phyloP scores from a whole-genome alignment of 2,797 vertebrate genomes.

The Coreius guichenoti region DNA sequence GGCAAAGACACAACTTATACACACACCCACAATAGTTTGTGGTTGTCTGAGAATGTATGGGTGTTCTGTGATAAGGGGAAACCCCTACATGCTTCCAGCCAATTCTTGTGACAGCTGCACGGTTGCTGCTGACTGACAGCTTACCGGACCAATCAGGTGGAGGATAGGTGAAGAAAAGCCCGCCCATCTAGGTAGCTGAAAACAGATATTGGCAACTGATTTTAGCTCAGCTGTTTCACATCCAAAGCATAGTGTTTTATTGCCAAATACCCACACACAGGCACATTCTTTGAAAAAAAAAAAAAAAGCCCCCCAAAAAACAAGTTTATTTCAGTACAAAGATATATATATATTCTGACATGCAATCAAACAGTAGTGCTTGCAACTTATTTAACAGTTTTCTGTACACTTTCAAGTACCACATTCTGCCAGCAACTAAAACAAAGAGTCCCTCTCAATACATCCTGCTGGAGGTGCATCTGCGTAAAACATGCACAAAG shows the following conservation, averaged over 20 bases:
- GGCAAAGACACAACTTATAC: not conserved
- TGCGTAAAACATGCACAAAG: constrained; percentile 22
- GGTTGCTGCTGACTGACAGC: constrained; percentile 39
- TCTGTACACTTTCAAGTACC: constrained; percentile 43
- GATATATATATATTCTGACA: constrained; percentile 68
- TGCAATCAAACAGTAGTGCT: constrained; percentile 63
- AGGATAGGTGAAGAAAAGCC: not conserved
- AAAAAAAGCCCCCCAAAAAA: constrained; percentile 51
- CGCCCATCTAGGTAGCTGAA: constrained; percentile 7
- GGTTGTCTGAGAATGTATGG: constrained; percentile 47
- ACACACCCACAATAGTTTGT: constrained; percentile 34
- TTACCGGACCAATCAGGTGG: constrained; percentile 31
- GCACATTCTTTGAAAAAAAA: constrained; percentile 9
- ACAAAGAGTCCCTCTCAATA: constrained; percentile 27
- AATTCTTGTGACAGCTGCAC: constrained; percentile 27
- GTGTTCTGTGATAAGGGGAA: constrained; percentile 48
- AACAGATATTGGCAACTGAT: constrained; percentile 36
- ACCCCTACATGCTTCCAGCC: constrained; percentile 16
- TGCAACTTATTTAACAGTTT: constrained; percentile 44
- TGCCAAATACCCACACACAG: constrained; percentile 21
- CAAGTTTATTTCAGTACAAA: constrained; percentile 77
- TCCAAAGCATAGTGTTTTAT: not conserved
- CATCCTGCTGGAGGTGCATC: constrained; percentile 28
- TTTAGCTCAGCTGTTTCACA: constrained; percentile 15
- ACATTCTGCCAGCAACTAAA: constrained; percentile 13